Percentiles rank a stretch among this genome's conserved stretches.
Conservation (phyloP, 37 sponge, comb jelly and placozoan species). For the Agelas oroides region DNA sequence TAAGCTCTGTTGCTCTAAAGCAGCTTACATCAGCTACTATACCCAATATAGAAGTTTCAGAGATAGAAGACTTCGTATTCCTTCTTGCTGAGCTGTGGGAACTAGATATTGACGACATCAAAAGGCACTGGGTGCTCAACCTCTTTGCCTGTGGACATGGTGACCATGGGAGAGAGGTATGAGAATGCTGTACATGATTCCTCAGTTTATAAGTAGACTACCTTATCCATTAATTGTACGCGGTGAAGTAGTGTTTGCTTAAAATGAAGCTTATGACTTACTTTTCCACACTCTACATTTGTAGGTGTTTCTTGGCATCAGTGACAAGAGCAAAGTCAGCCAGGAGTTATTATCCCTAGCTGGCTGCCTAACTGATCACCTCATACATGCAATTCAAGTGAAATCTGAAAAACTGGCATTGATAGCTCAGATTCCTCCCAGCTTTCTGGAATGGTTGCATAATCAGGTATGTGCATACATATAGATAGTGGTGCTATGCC, state of each 20-base stretch:
- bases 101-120: slow-evolving; percentile 28
- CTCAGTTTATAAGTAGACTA: too few relatives aligned
- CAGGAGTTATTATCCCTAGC: slow-evolving; percentile 25
- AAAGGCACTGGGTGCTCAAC: slow-evolving; percentile 43
- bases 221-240: too few relatives aligned
- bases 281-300: too few relatives aligned
- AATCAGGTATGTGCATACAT: slow-evolving; percentile 45
- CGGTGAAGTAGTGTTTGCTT: too few relatives aligned
- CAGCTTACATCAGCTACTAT: background rate
- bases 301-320: slow-evolving; percentile 40
- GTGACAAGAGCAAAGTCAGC: slow-evolving; percentile 10
- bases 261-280: too few relatives aligned
- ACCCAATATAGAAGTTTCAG: slow-evolving; percentile 18
- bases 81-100: slow-evolving; percentile 51
- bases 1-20: slow-evolving; percentile 6
- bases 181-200: too few relatives aligned
- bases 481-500: too few relatives aligned
- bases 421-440: slow-evolving; percentile 56
- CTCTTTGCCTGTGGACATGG: slow-evolving; percentile 56
- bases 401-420: slow-evolving; percentile 28
- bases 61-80: slow-evolving; percentile 38
- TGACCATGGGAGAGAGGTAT: slow-evolving; percentile 54
- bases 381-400: slow-evolving; percentile 26
- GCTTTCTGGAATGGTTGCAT: slow-evolving; percentile 50
- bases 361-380: slow-evolving; percentile 28